These are phyloP conservation scores for Gallinago stenura DNA, from an alignment of 2,797 vertebrate species.

Conservation along the genomic window DNA sequence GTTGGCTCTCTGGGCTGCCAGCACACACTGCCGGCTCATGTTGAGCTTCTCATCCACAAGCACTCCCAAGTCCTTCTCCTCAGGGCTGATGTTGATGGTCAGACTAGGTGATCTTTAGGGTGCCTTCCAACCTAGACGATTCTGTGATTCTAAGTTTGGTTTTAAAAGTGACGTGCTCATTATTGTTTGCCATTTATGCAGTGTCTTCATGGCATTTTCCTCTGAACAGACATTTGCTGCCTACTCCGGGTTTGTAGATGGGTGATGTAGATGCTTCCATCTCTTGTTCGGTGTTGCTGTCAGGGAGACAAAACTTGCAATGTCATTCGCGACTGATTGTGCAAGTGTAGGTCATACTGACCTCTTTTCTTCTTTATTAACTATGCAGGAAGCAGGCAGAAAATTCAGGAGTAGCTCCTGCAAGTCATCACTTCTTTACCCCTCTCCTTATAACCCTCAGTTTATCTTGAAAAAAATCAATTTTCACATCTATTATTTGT, in stretches of 20 bases:
- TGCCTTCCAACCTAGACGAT: no score
- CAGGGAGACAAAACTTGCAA: neutral
- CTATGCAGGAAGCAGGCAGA: neutral
- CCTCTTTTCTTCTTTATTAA: neutral
- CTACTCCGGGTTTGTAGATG: neutral
- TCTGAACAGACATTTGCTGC: neutral
- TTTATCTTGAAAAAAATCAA: neutral
- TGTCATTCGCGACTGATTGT: neutral
- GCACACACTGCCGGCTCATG: no score
- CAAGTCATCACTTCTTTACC: neutral
- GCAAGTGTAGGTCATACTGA: neutral
- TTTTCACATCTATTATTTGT: neutral
- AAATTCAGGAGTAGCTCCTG: neutral
- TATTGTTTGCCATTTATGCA: neutral
- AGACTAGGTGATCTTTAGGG: no score
- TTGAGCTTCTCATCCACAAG: no score
- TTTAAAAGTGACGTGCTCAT: neutral
- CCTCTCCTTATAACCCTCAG: neutral
- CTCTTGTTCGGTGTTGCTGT: neutral
- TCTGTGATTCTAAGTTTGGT: neutral
- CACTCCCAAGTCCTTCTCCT: no score
- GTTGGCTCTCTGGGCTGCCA: no score
- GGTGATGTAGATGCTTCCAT: accelerated
- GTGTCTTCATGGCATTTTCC: neutral
- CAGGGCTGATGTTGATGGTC: no score